phyloP scores from a whole-genome alignment of 2,113 vertebrate species.

The Orthochromis malagaraziensis region DNA sequence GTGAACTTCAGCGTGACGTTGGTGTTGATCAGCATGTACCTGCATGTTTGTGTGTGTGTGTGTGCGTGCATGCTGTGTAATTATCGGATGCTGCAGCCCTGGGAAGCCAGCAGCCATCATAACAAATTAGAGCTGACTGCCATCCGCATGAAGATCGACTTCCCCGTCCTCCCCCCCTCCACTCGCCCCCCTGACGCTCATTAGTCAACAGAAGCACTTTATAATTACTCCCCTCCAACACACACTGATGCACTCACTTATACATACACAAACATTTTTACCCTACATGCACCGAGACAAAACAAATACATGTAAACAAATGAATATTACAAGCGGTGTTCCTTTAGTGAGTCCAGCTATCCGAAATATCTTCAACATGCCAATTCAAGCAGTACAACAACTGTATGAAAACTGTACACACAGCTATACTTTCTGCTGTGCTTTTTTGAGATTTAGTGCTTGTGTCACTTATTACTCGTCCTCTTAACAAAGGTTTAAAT shows the following conservation, averaged over 20 bases:
- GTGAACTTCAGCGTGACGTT: constrained; percentile 28
- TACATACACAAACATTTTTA: neutral
- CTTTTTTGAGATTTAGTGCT: neutral
- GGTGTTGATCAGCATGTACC: neutral
- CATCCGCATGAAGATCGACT: constrained; percentile 83
- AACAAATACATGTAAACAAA: neutral
- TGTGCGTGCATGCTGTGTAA: constrained; percentile 5
- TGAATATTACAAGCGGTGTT: neutral
- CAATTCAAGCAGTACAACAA: neutral
- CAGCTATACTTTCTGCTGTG: neutral
- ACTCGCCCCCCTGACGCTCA: constrained; percentile 62
- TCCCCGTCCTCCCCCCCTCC: constrained; percentile 75
- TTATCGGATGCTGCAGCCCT: constrained; percentile 48
- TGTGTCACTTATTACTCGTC: neutral
- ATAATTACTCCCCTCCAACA: constrained; percentile 81
- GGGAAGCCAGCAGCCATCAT: constrained; percentile 62
- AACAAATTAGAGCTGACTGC: constrained; percentile 88
- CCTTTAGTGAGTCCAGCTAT: neutral
- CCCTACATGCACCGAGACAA: neutral
- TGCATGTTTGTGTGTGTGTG: neutral
- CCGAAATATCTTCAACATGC: neutral
- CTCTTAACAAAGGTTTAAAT: neutral
- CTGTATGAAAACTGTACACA: neutral
- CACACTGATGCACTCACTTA: neutral
- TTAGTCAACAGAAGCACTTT: constrained; percentile 95